These are phyloP conservation scores for Odontomyia ornata DNA, from an alignment of 2,888 invertebrate genomes.

Conservation along the genomic window DNA sequence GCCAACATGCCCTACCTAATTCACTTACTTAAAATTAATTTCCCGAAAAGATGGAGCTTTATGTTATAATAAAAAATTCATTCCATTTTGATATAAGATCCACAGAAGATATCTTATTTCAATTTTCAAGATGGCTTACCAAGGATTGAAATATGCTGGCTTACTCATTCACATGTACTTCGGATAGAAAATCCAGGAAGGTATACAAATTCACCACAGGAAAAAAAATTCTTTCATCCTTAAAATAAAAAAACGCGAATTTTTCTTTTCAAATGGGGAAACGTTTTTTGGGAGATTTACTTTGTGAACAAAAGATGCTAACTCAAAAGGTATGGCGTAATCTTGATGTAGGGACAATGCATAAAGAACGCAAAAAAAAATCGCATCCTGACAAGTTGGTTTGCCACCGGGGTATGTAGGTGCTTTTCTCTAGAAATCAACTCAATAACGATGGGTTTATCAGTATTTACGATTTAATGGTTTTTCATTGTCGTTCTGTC, in stretches of 20 bases:
- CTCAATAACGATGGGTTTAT: slow-evolving; percentile 30
- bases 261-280: background rate
- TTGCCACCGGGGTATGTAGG: background rate
- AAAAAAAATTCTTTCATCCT: too few relatives aligned
- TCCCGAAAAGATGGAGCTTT: too few relatives aligned
- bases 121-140: slow-evolving; percentile 16
- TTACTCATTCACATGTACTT: too few relatives aligned
- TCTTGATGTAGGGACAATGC: background rate
- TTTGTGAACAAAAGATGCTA: background rate
- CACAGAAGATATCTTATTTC: background rate
- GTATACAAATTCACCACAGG: too few relatives aligned
- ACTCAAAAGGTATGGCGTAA: background rate
- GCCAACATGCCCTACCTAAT: too few relatives aligned
- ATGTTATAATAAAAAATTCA: too few relatives aligned
- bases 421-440: background rate
- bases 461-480: slow-evolving; percentile 41
- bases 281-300: background rate
- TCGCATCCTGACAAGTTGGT: background rate
- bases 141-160: too few relatives aligned
- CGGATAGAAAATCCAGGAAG: too few relatives aligned
- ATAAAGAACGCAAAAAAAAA: background rate
- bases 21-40: too few relatives aligned
- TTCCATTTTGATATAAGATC: too few relatives aligned
- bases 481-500: slow-evolving; percentile 40
- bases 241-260: background rate